A percentile compares a stretch with the other conserved stretches of the same genome.
phyloP scores from a whole-genome alignment of 35 echinoderm and acorn worm species.

The Patiria miniata region DNA sequence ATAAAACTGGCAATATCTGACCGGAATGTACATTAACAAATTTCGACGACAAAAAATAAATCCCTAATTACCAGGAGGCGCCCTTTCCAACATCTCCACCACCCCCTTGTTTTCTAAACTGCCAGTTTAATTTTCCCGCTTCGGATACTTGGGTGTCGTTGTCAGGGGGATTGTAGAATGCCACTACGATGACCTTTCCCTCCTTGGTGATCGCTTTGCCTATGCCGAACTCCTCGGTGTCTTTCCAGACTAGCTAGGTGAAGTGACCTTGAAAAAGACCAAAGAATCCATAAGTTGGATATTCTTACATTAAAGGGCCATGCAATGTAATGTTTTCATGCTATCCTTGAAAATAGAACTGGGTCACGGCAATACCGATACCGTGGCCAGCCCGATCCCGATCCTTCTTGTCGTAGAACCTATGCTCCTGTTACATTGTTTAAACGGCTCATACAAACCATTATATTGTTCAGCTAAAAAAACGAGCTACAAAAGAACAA shows the following conservation, averaged over 20 bases:
- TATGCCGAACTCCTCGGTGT: slow-evolving; percentile 79
- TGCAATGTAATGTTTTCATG: no score
- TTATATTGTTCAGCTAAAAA: neutral
- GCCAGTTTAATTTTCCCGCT: neutral
- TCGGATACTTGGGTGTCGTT: slow-evolving; percentile 76
- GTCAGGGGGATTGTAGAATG: slow-evolving; percentile 83
- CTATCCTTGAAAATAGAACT: no score
- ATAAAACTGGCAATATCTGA: no score
- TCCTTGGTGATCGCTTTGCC: slow-evolving; percentile 91
- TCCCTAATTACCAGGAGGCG: no score
- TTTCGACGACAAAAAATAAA: no score
- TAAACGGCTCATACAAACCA: neutral
- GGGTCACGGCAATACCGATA: neutral
- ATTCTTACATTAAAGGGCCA: no score
- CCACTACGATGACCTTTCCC: slow-evolving; percentile 91
- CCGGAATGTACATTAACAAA: no score
- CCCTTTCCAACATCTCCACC: no score
- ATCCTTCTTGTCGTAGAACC: neutral
- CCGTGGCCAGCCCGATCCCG: neutral
- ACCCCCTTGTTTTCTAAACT: no score
- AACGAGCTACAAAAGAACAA: no score
- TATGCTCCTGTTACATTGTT: neutral
- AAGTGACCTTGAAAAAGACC: slow-evolving; percentile 94
- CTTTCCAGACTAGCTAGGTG: slow-evolving; percentile 88
- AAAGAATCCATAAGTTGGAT: no score